phyloP scores from a whole-genome alignment of 2,797 vertebrate genomes.

The Salarias fasciatus region DNA sequence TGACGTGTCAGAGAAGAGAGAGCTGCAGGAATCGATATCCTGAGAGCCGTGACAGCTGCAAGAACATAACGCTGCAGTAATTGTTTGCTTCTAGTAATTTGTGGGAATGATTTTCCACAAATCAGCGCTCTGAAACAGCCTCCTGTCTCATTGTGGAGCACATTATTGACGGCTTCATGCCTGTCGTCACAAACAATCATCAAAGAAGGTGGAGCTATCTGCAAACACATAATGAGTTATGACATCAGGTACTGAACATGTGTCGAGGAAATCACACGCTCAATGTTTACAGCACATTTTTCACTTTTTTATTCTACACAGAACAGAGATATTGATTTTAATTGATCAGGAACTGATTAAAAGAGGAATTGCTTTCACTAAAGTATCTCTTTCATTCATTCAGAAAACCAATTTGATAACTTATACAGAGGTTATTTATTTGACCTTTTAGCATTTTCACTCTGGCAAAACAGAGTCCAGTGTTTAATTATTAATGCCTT shows the following conservation, averaged over 20 bases:
- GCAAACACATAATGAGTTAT: constrained; percentile 2
- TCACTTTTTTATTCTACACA: too few relatives aligned
- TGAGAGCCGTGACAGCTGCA: neutral
- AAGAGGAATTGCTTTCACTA: too few relatives aligned
- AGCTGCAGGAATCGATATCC: constrained; percentile 8
- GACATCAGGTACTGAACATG: constrained; percentile 1
- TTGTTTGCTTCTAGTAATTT: neutral
- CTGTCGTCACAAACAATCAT: neutral
- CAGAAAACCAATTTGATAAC: too few relatives aligned
- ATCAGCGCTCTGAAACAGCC: neutral
- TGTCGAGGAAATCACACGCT: too few relatives aligned
- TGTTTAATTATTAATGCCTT: too few relatives aligned
- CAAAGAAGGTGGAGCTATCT: constrained; percentile 18
- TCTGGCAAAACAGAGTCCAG: too few relatives aligned
- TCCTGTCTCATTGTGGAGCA: constrained; percentile 1
- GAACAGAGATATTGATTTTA: too few relatives aligned
- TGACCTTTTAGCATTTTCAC: too few relatives aligned
- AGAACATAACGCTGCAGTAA: neutral
- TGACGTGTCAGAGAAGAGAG: constrained; percentile 7
- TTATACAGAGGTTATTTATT: neutral
- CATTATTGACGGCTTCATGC: constrained; percentile 22
- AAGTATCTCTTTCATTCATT: too few relatives aligned
- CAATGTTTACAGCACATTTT: too few relatives aligned
- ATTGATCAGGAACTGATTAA: too few relatives aligned
- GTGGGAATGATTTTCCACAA: neutral